These are phyloP conservation scores for Troides helena DNA, from an alignment of 2,888 invertebrate species.

Conservation along the genomic window DNA sequence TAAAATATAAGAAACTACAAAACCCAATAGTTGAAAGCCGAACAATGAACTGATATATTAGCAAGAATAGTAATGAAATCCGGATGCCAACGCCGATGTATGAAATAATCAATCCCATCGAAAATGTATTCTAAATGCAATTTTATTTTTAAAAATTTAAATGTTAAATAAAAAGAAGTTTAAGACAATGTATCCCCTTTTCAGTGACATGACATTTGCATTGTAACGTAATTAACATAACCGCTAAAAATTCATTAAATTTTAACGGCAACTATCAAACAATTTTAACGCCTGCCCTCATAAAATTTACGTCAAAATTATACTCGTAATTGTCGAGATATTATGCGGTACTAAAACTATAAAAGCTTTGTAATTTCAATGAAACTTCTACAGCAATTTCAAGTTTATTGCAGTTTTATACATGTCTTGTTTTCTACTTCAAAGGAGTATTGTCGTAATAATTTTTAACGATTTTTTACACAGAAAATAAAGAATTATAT, in stretches of 20 bases:
- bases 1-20: no score
- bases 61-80: no score
- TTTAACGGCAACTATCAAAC: constrained; percentile 30
- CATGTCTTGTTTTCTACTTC: constrained; percentile 18
- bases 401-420: constrained; percentile 22
- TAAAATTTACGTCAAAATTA: constrained; percentile 34
- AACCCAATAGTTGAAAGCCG: no score
- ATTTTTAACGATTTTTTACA: constrained; percentile 6
- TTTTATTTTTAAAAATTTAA: no score
- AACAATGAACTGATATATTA: no score
- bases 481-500: not conserved
- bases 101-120: no score
- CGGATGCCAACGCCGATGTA: no score
- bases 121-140: no score
- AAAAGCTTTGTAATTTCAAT: constrained; percentile 23
- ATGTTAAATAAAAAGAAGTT: not conserved
- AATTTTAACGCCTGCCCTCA: constrained; percentile 30
- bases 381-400: constrained; percentile 12
- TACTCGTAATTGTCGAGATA: constrained; percentile 25
- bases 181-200: not conserved
- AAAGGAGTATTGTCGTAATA: constrained; percentile 7
- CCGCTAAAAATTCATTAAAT: constrained; percentile 17
- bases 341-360: constrained; percentile 25
- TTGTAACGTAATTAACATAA: constrained; percentile 2
- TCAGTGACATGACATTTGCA: not conserved